These are phyloP conservation scores for Lates japonicus DNA, from an alignment of 2,797 vertebrate genomes.

Conservation along the genomic window DNA sequence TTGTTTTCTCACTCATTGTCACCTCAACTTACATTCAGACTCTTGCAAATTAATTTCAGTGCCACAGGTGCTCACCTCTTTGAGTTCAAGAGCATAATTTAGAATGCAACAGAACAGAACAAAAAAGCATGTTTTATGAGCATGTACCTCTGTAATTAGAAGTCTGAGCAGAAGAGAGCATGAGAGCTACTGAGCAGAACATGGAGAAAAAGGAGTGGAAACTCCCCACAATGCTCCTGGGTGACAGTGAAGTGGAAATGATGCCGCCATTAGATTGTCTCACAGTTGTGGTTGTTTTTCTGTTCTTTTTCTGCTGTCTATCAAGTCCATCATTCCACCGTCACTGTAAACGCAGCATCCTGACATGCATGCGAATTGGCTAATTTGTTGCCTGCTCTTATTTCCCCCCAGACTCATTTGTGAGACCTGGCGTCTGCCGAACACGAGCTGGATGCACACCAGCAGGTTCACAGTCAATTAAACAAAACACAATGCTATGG, in stretches of 20 bases:
- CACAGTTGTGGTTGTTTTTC: constrained; percentile 44
- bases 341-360: constrained; percentile 60
- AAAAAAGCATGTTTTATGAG: constrained; percentile 12
- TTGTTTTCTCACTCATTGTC: constrained; percentile 14
- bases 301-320: constrained; percentile 57
- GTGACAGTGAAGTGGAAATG: constrained; percentile 34
- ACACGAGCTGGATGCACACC: constrained; percentile 77
- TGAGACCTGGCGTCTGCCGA: constrained; percentile 73
- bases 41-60: constrained; percentile 41
- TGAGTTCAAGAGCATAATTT: constrained; percentile 22
- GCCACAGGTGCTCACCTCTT: constrained; percentile 32
- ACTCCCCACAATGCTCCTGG: constrained; percentile 23
- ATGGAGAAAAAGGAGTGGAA: constrained; percentile 22
- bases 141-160: constrained; percentile 46
- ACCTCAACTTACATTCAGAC: constrained; percentile 21
- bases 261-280: constrained; percentile 41
- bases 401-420: constrained; percentile 80
- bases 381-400: constrained; percentile 78
- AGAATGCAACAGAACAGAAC: constrained; percentile 30
- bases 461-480: constrained; percentile 85
- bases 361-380: constrained; percentile 74
- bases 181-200: constrained; percentile 1
- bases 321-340: constrained; percentile 69
- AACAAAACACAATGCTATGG: constrained; percentile 79
- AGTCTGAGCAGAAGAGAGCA: constrained; percentile 21